A percentile compares a stretch with the other conserved stretches of the same genome.
These are phyloP conservation scores for Cynocephalus volans DNA, from an alignment of 2,113 vertebrate species.

Conservation along the genomic window DNA sequence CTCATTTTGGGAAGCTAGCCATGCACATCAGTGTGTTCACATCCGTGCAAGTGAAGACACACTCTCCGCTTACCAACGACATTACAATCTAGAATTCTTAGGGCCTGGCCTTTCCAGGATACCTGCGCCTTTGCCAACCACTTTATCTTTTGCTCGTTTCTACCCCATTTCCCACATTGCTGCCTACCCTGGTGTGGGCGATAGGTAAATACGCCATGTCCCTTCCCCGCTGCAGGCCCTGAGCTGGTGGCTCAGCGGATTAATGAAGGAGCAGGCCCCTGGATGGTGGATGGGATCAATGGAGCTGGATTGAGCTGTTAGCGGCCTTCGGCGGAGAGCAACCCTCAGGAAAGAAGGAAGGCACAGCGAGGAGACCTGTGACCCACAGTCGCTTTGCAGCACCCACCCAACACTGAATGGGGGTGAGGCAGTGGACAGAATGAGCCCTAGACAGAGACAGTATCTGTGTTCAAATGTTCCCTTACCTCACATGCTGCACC, in stretches of 20 bases:
- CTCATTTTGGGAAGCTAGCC: background rate
- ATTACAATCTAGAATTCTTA: background rate
- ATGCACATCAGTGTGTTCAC: background rate
- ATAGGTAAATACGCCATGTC: background rate
- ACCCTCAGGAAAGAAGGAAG: background rate
- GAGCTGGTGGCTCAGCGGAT: background rate
- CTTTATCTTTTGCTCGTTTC: conserved; percentile 50
- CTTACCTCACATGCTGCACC: background rate
- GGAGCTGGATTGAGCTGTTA: conserved; percentile 57
- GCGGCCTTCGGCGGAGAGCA: background rate
- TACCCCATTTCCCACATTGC: background rate
- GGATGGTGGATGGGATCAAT: conserved; percentile 17
- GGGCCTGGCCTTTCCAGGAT: background rate
- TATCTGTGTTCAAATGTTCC: background rate
- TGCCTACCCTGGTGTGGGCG: background rate
- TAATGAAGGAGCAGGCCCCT: conserved; percentile 59
- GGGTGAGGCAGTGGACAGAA: background rate
- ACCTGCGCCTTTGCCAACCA: fast-evolving
- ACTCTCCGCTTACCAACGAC: background rate
- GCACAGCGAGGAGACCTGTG: background rate
- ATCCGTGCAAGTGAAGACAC: background rate
- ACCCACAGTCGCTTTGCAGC: background rate
- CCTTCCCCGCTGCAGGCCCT: background rate
- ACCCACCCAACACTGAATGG: background rate
- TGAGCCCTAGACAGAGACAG: background rate